These are phyloP conservation scores for Eueides isabella DNA, from an alignment of 1,140 invertebrate species.

Conservation along the genomic window DNA sequence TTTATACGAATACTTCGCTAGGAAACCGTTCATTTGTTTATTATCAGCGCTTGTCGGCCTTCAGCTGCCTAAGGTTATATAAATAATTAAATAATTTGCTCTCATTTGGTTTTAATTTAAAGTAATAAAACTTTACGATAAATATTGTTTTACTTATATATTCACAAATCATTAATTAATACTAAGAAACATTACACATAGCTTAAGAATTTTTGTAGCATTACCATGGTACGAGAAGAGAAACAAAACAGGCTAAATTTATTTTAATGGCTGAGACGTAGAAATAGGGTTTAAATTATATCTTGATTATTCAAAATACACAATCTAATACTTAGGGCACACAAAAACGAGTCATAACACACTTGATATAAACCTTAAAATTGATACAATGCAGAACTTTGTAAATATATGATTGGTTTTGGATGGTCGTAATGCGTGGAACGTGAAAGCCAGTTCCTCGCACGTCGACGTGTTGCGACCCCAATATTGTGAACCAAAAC, in stretches of 20 bases:
- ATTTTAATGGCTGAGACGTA: slow-evolving; percentile 18
- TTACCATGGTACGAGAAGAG: too few species aligned
- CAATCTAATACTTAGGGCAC: neutral
- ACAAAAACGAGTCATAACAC: slow-evolving; percentile 25
- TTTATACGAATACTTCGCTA: slow-evolving; percentile 21
- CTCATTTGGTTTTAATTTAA: neutral
- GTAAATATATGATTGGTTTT: slow-evolving; percentile 35
- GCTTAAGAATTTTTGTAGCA: neutral
- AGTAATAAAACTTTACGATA: neutral
- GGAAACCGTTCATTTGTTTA: slow-evolving; percentile 26
- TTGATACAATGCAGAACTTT: slow-evolving; percentile 3
- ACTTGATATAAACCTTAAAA: slow-evolving; percentile 14
- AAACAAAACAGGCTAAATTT: neutral
- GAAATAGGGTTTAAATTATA: slow-evolving; percentile 26
- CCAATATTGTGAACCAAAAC: slow-evolving; percentile 39
- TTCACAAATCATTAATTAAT: too few species aligned
- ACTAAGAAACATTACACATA: neutral
- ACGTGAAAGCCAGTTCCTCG: slow-evolving; percentile 47
- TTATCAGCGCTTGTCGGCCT: slow-evolving; percentile 25
- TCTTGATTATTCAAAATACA: slow-evolving; percentile 34
- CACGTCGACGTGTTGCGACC: slow-evolving; percentile 40
- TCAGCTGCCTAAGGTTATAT: slow-evolving; percentile 16
- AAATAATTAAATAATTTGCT: slow-evolving; percentile 18
- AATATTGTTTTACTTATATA: neutral
- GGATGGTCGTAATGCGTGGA: slow-evolving; percentile 38